Percentiles rank a stretch among this genome's conserved stretches.
Evolutionary conservation across 2,797 vertebrate genomes (phyloP).

Genomic region (Clamator glandarius): DNA sequence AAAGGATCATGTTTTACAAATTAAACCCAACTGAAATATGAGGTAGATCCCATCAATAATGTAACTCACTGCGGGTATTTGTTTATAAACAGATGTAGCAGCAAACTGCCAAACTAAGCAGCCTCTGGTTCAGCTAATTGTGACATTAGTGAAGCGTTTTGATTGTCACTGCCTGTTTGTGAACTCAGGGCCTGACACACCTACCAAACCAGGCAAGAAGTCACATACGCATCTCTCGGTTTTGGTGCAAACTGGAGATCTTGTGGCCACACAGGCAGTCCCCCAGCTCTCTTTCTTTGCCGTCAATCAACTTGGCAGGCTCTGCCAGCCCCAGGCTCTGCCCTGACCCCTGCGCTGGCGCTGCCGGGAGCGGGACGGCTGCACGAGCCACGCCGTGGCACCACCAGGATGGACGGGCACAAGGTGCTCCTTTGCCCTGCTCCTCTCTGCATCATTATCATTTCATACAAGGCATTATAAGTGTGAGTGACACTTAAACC

Average conservation of each 20-base stretch:
- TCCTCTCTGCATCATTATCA: background rate
- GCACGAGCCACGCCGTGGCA: background rate
- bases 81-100: background rate
- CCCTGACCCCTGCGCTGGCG: rapidly evolving
- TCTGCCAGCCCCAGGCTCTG: background rate
- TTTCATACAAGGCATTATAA: background rate
- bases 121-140: background rate
- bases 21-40: background rate
- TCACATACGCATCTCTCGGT: rapidly evolving
- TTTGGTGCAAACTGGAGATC: background rate
- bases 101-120: background rate
- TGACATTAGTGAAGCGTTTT: background rate
- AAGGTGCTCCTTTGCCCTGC: background rate
- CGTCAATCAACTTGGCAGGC: background rate
- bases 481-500: background rate
- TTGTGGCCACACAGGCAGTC: background rate
- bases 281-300: background rate
- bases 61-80: background rate
- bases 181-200: background rate
- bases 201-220: background rate
- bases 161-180: background rate
- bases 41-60: background rate
- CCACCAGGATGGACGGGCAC: rapidly evolving
- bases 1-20: background rate
- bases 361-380: rapidly evolving